These are phyloP conservation scores for Phalanger gymnotis DNA, from an alignment of 2,797 vertebrate genomes.

Conservation along the genomic window DNA sequence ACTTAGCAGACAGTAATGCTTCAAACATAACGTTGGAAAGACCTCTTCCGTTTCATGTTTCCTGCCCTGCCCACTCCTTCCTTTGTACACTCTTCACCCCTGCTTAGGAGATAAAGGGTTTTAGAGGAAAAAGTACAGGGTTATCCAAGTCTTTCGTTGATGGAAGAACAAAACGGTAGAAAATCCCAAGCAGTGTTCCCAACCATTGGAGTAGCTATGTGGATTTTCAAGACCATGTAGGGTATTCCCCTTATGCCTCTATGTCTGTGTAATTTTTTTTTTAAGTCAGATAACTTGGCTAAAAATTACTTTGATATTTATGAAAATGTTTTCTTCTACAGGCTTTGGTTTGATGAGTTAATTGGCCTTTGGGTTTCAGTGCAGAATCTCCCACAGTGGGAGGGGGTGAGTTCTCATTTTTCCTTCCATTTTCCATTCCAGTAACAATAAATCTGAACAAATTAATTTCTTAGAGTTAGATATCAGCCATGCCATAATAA, in stretches of 20 bases:
- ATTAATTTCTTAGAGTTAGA: conserved; percentile 20
- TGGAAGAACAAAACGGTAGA: neutral
- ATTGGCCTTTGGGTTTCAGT: conserved; percentile 95
- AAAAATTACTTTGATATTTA: conserved; percentile 64
- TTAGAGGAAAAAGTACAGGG: neutral
- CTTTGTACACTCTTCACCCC: neutral
- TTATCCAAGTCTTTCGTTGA: neutral
- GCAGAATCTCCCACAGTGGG: conserved; percentile 98
- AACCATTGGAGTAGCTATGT: neutral
- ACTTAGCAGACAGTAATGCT: neutral
- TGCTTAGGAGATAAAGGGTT: neutral
- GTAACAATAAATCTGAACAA: neutral
- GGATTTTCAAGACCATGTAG: neutral
- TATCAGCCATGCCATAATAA: neutral
- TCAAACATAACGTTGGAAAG: neutral
- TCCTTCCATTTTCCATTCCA: conserved; percentile 24
- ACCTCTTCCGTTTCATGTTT: neutral
- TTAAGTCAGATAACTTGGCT: conserved; percentile 50
- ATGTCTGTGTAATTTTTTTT: neutral
- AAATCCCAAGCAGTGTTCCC: neutral
- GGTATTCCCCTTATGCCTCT: neutral
- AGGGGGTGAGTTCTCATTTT: conserved; percentile 90
- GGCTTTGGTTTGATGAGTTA: conserved; percentile 97
- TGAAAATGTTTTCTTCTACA: conserved; percentile 81
- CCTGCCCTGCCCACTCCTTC: neutral